Evolutionary conservation across 2,113 vertebrate species (phyloP).

Genomic region (Pteropus alecto): DNA sequence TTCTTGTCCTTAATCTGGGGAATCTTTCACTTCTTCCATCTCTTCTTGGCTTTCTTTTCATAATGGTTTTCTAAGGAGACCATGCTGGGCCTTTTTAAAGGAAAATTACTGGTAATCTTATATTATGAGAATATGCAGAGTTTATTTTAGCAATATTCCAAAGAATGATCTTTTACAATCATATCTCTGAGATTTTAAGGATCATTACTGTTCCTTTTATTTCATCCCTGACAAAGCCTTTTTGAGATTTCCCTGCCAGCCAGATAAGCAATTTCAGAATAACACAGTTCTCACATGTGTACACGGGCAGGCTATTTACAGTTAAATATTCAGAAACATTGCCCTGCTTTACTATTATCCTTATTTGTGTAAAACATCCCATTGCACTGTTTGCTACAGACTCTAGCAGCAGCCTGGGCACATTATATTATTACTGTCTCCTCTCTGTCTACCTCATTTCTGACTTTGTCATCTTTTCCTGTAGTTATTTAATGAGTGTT

Average conservation of each 20-base stretch:
- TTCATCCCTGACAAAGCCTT: conserved; percentile 17
- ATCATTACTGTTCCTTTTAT: not conserved
- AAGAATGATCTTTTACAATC: not conserved
- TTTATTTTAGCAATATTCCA: conserved; percentile 4
- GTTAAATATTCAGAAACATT: not conserved
- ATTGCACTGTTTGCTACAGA: not conserved
- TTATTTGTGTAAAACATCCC: not conserved
- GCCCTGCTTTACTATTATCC: not conserved
- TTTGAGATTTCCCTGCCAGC: conserved; percentile 10
- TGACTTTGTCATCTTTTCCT: conserved; percentile 28
- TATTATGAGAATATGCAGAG: not conserved
- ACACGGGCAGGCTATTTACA: not conserved
- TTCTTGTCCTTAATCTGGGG: not conserved
- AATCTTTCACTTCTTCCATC: not conserved
- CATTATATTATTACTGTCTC: not conserved
- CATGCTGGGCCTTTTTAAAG: not conserved
- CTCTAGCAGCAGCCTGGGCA: not conserved
- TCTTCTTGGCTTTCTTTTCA: conserved; percentile 36
- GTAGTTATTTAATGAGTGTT: conserved; percentile 35
- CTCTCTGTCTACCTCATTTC: conserved; percentile 19
- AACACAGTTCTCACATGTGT: not conserved
- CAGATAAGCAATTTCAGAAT: conserved; percentile 16
- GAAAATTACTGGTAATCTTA: conserved; percentile 22
- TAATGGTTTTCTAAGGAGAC: conserved; percentile 17
- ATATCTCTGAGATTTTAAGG: not conserved